Percentiles rank a stretch among this genome's conserved stretches.
Evolutionary conservation across 2,888 invertebrate genomes (phyloP).

Genomic region (Cantharis rufa): DNA sequence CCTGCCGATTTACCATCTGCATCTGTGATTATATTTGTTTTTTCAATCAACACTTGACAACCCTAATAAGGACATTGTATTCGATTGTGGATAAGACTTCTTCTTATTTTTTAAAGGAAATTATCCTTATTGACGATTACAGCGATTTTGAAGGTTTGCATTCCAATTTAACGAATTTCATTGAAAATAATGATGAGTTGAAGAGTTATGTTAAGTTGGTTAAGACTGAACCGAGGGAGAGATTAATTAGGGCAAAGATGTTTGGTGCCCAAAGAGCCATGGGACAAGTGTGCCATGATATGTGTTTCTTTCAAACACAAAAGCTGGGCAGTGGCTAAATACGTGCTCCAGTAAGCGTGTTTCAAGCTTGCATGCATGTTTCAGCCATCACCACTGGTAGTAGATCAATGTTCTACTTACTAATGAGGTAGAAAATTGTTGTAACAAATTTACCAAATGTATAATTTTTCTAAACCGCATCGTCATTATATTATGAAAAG

Average conservation of each 20-base stretch:
- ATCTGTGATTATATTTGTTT: constrained; percentile 92
- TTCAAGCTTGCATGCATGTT: no score
- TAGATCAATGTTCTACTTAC: no score
- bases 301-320: no score
- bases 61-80: constrained; percentile 83
- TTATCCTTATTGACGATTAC: constrained; percentile 88
- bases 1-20: constrained; percentile 71
- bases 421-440: no score
- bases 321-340: no score
- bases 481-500: not conserved
- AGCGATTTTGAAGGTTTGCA: constrained; percentile 77
- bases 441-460: not conserved
- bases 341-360: no score
- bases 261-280: constrained; percentile 84
- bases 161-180: constrained; percentile 62
- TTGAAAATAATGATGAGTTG: constrained; percentile 58
- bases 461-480: not conserved
- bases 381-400: no score
- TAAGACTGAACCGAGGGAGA: constrained; percentile 79
- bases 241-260: constrained; percentile 89
- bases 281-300: no score
- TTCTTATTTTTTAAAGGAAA: constrained; percentile 74
- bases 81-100: constrained; percentile 85
- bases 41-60: constrained; percentile 91
- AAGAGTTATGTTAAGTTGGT: constrained; percentile 65